Percentiles rank a stretch among this genome's conserved stretches.
Evolutionary conservation across 2,113 vertebrate species (phyloP).

Genomic region (Nycticebus coucang): DNA sequence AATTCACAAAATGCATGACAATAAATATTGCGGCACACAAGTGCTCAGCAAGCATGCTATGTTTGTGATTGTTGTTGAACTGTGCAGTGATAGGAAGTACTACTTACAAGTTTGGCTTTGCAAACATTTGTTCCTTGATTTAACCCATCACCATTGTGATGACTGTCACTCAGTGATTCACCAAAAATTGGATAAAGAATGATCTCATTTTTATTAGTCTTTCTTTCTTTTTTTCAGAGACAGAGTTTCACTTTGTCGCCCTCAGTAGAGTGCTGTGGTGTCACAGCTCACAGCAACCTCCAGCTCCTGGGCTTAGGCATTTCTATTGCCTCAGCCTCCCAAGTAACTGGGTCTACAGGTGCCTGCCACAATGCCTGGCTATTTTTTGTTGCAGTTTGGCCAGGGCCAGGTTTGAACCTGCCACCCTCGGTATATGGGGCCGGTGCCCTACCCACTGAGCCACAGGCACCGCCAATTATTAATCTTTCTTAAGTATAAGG

Average conservation of each 20-base stretch:
- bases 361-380: too few species aligned
- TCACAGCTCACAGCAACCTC: too few species aligned
- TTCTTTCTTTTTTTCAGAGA: neutral
- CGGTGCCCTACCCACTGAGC: too few species aligned
- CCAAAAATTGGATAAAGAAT: neutral
- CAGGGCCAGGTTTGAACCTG: too few species aligned
- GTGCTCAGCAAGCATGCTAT: neutral
- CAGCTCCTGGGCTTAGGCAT: too few species aligned
- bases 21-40: neutral
- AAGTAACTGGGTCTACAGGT: too few species aligned
- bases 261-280: too few species aligned
- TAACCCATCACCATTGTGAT: neutral
- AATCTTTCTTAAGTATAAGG: neutral
- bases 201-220: neutral
- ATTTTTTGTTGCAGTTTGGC: too few species aligned
- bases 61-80: neutral
- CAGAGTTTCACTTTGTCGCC: too few species aligned
- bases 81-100: neutral
- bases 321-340: too few species aligned
- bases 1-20: neutral
- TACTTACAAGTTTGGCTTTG: neutral
- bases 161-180: neutral
- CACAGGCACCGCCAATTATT: too few species aligned
- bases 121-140: neutral
- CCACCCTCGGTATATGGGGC: too few species aligned